Percentiles rank a stretch among this genome's conserved stretches.
Evolutionary conservation across 2,888 invertebrate genomes (phyloP).

Genomic region (Plebejus argus): DNA sequence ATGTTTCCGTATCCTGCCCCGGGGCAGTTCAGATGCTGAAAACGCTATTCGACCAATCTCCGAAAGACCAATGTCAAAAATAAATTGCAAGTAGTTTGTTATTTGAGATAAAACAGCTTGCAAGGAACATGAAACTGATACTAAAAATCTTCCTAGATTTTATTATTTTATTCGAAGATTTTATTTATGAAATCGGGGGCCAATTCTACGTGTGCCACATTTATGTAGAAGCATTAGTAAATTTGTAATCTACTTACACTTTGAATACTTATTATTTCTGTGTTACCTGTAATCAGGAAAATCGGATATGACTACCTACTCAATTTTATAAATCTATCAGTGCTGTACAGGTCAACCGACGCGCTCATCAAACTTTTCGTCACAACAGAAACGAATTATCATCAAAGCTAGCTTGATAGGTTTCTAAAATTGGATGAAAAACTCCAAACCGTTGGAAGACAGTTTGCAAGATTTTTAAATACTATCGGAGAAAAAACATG

Average conservation of each 20-base stretch:
- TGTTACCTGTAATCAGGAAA: background rate
- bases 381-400: background rate
- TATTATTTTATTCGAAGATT: background rate
- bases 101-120: background rate
- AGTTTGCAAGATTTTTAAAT: background rate
- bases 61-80: background rate
- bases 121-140: background rate
- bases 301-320: background rate
- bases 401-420: background rate
- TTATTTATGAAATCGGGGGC: constrained; percentile 19
- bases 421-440: background rate
- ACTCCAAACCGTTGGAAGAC: background rate
- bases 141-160: background rate
- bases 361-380: background rate
- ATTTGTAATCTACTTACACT: background rate
- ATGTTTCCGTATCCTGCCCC: too few relatives aligned
- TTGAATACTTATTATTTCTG: background rate
- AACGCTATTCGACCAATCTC: too few relatives aligned
- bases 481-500: background rate
- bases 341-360: background rate
- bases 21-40: too few relatives aligned
- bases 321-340: background rate
- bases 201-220: constrained; percentile 29
- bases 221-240: constrained; percentile 12
- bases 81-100: background rate